A percentile compares a stretch with the other conserved stretches of the same genome.
These are phyloP conservation scores for Orchestia grillus DNA, from an alignment of 1,140 invertebrate genomes.

Conservation along the genomic window DNA sequence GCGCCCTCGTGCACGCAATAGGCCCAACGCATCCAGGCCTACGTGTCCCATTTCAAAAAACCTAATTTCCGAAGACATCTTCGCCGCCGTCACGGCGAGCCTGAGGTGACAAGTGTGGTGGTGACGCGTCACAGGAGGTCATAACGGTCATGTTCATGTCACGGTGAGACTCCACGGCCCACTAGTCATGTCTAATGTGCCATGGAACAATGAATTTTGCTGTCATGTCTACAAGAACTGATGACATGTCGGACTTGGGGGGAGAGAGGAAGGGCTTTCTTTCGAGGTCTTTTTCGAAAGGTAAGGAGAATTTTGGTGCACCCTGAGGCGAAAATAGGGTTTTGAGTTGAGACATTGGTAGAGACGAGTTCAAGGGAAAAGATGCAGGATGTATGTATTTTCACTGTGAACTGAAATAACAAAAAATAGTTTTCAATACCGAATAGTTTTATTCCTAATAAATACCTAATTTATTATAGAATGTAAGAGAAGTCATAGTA, in stretches of 20 bases:
- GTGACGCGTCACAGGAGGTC: not conserved
- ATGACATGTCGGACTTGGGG: not conserved
- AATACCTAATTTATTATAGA: too few relatives aligned
- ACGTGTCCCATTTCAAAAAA: not conserved
- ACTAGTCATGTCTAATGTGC: conserved; percentile 18
- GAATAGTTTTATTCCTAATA: too few relatives aligned
- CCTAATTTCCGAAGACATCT: not conserved
- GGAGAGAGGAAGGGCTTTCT: too few relatives aligned
- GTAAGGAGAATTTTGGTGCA: too few relatives aligned
- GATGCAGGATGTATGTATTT: too few relatives aligned
- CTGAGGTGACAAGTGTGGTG: not conserved
- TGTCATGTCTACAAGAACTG: not conserved
- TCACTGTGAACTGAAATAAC: too few relatives aligned
- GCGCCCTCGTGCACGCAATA: not conserved
- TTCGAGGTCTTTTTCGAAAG: too few relatives aligned
- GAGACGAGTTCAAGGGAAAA: too few relatives aligned
- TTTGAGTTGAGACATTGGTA: too few relatives aligned
- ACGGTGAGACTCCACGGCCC: not conserved
- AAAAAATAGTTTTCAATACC: too few relatives aligned
- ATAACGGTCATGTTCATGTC: conserved; percentile 11
- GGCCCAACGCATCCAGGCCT: not conserved
- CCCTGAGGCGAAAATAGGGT: too few relatives aligned
- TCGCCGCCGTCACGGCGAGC: not conserved
- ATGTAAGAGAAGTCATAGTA: too few relatives aligned
- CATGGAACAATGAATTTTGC: not conserved